These are phyloP conservation scores for Pararge aegeria DNA, from an alignment of 1,140 invertebrate genomes.

Conservation along the genomic window DNA sequence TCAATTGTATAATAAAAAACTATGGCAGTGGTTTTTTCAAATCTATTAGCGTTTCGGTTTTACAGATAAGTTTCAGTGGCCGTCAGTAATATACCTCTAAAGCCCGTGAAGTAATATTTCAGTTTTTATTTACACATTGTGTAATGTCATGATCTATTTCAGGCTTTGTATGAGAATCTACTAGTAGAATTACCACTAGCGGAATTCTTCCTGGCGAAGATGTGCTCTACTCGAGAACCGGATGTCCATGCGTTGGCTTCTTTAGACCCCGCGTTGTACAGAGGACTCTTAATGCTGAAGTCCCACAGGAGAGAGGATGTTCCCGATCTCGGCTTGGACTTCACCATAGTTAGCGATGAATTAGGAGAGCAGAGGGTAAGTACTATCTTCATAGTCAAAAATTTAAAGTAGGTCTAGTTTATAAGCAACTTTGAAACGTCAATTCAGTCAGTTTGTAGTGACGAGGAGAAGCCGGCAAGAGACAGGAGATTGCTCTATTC, in stretches of 20 bases:
- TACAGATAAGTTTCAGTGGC: no score
- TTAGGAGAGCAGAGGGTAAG: slow-evolving; percentile 92
- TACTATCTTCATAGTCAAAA: neutral
- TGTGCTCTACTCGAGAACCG: slow-evolving; percentile 85
- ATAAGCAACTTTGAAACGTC: no score
- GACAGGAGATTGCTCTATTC: no score
- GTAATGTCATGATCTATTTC: slow-evolving; percentile 20
- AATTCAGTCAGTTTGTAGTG: no score
- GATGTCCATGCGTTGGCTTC: slow-evolving; percentile 97
- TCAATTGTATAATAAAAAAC: no score
- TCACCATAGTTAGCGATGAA: slow-evolving; percentile 94
- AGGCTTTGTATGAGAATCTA: slow-evolving; percentile 97
- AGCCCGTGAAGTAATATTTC: no score
- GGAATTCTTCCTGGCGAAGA: slow-evolving; percentile 92
- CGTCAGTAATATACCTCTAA: no score
- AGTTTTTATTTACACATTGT: neutral
- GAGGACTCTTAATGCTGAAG: slow-evolving; percentile 93
- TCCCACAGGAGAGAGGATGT: slow-evolving; percentile 88
- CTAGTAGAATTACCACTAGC: slow-evolving; percentile 96
- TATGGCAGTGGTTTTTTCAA: no score
- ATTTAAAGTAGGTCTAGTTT: no score
- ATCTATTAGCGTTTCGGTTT: no score
- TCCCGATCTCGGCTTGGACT: slow-evolving; percentile 93
- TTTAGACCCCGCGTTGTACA: slow-evolving; percentile 94
- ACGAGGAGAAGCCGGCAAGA: no score